Evolutionary conservation across 2,888 invertebrate genomes (phyloP).

Genomic region (Heliconius ethilla): DNA sequence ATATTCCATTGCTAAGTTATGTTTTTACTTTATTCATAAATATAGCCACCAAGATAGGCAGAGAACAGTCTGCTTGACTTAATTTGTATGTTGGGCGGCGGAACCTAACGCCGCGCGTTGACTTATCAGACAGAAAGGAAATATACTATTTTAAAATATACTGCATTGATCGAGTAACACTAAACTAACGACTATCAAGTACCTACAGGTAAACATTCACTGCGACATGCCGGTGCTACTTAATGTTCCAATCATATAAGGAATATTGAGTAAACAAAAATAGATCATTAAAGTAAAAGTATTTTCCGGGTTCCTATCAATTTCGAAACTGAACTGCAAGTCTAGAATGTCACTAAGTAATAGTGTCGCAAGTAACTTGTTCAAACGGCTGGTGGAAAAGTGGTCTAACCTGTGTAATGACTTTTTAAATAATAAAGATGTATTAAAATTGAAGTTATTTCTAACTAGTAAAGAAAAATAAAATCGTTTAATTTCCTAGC

Average conservation of each 20-base stretch:
- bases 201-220: background rate
- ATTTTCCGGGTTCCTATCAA: slow-evolving; percentile 13
- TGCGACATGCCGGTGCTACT: too few species aligned
- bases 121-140: too few species aligned
- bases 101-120: too few species aligned
- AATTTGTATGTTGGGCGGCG: too few species aligned
- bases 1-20: too few species aligned
- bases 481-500: too few species aligned
- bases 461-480: too few species aligned
- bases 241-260: background rate
- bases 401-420: background rate
- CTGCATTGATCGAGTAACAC: too few species aligned
- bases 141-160: too few species aligned
- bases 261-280: slow-evolving; percentile 11
- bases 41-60: too few species aligned
- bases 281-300: slow-evolving; percentile 15
- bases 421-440: background rate
- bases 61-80: too few species aligned
- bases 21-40: too few species aligned
- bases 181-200: background rate
- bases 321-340: slow-evolving; percentile 18
- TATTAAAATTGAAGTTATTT: background rate
- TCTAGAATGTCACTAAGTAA: slow-evolving; percentile 23
- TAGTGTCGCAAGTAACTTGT: slow-evolving; percentile 14
- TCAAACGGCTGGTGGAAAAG: background rate